phyloP scores from a whole-genome alignment of 1,140 invertebrate species.

The Sinella curviseta region DNA sequence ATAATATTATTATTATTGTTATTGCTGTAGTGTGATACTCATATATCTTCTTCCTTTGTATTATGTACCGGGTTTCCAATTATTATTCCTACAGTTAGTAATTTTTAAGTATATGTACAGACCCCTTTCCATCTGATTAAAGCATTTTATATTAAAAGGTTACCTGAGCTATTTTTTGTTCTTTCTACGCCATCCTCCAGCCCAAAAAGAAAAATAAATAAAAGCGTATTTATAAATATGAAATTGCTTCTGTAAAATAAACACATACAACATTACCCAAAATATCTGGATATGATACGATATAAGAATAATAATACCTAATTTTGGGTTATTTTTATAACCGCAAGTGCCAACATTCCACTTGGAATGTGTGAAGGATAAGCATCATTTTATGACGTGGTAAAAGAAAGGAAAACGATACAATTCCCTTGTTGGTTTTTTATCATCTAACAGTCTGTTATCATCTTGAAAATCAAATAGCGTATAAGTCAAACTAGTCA shows the following conservation, averaged over 20 bases:
- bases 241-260: not conserved
- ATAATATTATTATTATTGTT: too few relatives aligned
- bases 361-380: not conserved
- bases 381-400: not conserved
- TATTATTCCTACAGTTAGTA: not conserved
- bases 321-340: not conserved
- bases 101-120: not conserved
- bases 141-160: not conserved
- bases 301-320: not conserved
- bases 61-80: too few relatives aligned
- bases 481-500: not conserved
- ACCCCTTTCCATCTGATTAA: not conserved
- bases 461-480: constrained; percentile 6
- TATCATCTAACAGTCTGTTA: constrained; percentile 26
- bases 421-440: constrained; percentile 35
- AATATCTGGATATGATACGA: not conserved
- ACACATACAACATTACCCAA: not conserved
- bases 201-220: not conserved
- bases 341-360: not conserved
- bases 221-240: not conserved
- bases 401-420: not conserved
- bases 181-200: not conserved
- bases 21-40: too few relatives aligned
- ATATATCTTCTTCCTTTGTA: too few relatives aligned
- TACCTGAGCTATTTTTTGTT: not conserved